Conservation (phyloP, 2,888 invertebrate genomes). For the Caenorhabditis doughertyi region DNA sequence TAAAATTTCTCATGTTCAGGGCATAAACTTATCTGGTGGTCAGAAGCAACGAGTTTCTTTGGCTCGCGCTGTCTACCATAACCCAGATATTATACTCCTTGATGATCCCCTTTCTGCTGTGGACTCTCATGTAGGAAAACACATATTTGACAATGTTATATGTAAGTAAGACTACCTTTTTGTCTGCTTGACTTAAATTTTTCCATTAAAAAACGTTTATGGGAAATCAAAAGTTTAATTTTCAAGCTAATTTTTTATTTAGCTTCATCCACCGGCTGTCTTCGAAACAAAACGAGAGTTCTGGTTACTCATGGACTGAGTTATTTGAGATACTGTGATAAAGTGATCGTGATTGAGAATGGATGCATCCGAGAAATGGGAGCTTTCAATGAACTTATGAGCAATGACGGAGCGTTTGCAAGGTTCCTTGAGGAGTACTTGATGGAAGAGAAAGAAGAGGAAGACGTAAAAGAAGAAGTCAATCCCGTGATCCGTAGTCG, state of each 20-base stretch:
- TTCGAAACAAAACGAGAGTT: conserved; percentile 88
- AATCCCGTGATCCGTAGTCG: conserved; percentile 76
- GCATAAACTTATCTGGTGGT: conserved; percentile 81
- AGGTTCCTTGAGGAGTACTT: conserved; percentile 85
- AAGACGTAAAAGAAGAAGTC: too few relatives aligned
- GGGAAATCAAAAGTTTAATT: too few relatives aligned
- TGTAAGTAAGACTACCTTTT: too few relatives aligned
- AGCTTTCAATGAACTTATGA: conserved; percentile 91
- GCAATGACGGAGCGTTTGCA: conserved; percentile 86
- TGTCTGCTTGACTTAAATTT: too few relatives aligned
- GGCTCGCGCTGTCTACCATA: conserved; percentile 92
- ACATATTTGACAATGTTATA: conserved; percentile 95
- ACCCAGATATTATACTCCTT: conserved; percentile 92
- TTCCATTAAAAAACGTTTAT: too few relatives aligned
- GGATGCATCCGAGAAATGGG: conserved; percentile 93
- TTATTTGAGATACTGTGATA: conserved; percentile 93
- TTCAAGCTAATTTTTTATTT: too few relatives aligned
- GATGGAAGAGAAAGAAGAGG: too few relatives aligned
- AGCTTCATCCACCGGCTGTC: conserved; percentile 87
- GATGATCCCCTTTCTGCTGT: conserved; percentile 97
- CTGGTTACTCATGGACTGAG: conserved; percentile 97
- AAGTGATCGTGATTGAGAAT: conserved; percentile 92
- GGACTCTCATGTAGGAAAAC: conserved; percentile 97
- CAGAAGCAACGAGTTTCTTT: conserved; percentile 89
- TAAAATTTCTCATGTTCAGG: too few relatives aligned